Evolutionary conservation across 1,140 invertebrate genomes (phyloP).

Genomic region (Lordiphosa mommai): DNA sequence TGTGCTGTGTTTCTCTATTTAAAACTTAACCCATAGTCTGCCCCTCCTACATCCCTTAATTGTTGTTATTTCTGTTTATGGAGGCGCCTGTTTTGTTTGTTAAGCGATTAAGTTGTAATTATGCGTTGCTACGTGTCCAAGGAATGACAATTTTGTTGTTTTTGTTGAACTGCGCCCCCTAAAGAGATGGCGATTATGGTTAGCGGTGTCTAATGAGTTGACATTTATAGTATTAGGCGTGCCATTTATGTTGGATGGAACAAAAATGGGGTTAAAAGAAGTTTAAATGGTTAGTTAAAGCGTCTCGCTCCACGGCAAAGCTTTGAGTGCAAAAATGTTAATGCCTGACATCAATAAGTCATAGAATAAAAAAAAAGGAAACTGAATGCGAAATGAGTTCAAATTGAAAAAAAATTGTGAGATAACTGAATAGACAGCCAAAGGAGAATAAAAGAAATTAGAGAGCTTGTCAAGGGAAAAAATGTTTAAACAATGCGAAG

Average conservation of each 20-base stretch:
- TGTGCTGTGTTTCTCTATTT: slow-evolving; percentile 54
- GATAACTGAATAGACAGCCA: background rate
- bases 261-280: background rate
- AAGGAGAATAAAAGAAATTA: slow-evolving; percentile 1
- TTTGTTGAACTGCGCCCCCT: slow-evolving; percentile 1
- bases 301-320: background rate
- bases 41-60: background rate
- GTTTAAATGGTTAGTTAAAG: slow-evolving; percentile 5
- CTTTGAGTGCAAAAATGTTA: background rate
- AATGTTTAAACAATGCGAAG: slow-evolving; percentile 3
- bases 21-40: slow-evolving; percentile 47
- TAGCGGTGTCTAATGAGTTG: slow-evolving; percentile 61
- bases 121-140: slow-evolving; percentile 63
- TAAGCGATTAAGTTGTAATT: slow-evolving; percentile 75
- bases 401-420: background rate
- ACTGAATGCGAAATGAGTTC: background rate
- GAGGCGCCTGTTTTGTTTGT: slow-evolving; percentile 69
- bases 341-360: background rate
- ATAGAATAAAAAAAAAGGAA: background rate
- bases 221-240: slow-evolving; percentile 44
- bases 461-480: background rate
- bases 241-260: background rate
- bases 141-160: slow-evolving; percentile 8
- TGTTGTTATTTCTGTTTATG: slow-evolving; percentile 50
- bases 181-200: slow-evolving; percentile 53